Conservation (phyloP, 2,113 vertebrate genomes). For the Ophthalmolycus amberensis region DNA sequence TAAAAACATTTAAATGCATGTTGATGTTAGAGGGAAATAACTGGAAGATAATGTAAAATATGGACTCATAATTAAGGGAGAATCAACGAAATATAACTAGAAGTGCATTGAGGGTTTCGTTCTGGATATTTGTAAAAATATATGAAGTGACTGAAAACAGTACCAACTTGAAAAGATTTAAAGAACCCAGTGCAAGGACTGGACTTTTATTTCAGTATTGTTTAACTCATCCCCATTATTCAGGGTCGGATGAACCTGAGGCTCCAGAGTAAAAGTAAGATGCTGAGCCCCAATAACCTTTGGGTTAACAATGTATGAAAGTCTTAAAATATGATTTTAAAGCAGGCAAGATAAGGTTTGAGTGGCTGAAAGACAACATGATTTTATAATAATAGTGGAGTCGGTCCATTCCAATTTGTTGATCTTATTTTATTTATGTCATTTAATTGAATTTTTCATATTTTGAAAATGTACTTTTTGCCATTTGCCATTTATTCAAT, state of each 20-base stretch:
- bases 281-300: not conserved
- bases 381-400: not conserved
- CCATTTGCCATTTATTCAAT: not conserved
- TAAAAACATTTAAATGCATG: slow-evolving; percentile 7
- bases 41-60: not conserved
- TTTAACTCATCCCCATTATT: not conserved
- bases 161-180: not conserved
- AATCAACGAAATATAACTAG: too few relatives aligned
- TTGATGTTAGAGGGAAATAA: not conserved
- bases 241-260: not conserved
- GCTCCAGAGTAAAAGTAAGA: not conserved
- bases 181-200: not conserved
- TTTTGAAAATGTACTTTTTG: not conserved
- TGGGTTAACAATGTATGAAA: not conserved
- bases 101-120: not conserved
- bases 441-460: too few relatives aligned
- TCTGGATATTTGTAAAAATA: not conserved
- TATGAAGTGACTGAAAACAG: not conserved
- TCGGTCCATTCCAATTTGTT: not conserved
- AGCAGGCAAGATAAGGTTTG: not conserved
- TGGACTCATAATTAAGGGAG: not conserved
- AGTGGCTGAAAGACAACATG: not conserved
- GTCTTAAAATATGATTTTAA: not conserved
- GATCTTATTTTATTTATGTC: not conserved
- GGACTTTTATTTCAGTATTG: not conserved